Base-by-base conservation (phyloP, 2,797 vertebrate genomes). In the Sebastolobus alascanus region DNA sequence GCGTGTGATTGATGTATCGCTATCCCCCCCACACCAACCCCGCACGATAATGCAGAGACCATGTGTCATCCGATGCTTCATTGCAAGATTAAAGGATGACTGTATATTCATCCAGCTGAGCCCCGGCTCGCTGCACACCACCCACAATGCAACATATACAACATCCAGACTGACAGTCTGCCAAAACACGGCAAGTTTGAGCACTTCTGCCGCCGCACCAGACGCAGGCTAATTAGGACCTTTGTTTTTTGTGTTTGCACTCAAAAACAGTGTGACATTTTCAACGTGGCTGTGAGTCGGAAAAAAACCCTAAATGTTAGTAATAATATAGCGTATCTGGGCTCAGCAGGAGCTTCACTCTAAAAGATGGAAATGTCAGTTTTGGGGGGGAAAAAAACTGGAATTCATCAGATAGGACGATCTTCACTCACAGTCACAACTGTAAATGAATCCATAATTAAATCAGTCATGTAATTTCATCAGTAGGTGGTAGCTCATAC, bases 91-190 rank as follows among this genome's bases (percentile, higher is more conserved):
- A 88, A 87, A 84, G 82, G 76, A 78, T 43, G 75, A 69, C 71
- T 78, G 76, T 84, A 85, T 50, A 75, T 79, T 56, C 72, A 67
- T 18, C 65, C 88, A 92, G 86, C 90, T 89, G 92, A 92, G 80
- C 80, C 84, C 82, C 13, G 13, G 60, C 40, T 59, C 52, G 5
- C 63, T 35, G 67, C 71, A 77, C 83, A 35, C 27, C 79, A 70
- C 73, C 70, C 67, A 70, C 76, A 37, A 52, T 43, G 50, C 55
- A 76, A 75, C 80, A 33, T 74, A 79, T 67, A 69, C 77, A 31
- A n/a, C 73, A 80, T 69, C 43, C 55, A 80, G 22, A 25, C 72
- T 55, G 68, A 75, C 76, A 67, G 25, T 12, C 31, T 38, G 77
- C n/a, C 73, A 79, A 68, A 77, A 55, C 76, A 71, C 18, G 5